phyloP scores from a whole-genome alignment of 2,113 vertebrate species.

The Sinocyclocheilus maitianheensis region DNA sequence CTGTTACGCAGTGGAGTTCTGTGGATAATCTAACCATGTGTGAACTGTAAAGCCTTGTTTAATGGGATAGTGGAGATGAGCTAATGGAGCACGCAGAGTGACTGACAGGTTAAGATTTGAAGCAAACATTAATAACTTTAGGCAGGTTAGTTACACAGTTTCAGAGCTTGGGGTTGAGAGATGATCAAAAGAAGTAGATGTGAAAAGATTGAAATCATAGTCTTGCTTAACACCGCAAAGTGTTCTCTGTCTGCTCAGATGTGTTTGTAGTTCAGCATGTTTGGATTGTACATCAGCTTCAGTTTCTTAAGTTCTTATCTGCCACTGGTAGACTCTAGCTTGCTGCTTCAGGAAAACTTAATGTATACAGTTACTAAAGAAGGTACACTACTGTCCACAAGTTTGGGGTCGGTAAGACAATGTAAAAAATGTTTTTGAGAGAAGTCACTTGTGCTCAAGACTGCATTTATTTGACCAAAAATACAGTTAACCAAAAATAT shows the following conservation, averaged over 20 bases:
- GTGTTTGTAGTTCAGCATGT: background rate
- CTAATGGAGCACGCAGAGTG: background rate
- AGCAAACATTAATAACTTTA: background rate
- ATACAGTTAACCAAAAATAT: too few species aligned
- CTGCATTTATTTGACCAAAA: too few species aligned
- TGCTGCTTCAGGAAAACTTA: background rate
- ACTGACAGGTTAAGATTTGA: constrained; percentile 7
- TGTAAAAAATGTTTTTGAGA: too few species aligned
- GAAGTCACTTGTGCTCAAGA: too few species aligned
- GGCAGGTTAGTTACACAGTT: background rate
- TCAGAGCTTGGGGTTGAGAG: background rate
- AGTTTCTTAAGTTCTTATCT: background rate
- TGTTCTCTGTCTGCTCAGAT: background rate
- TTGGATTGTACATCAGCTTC: background rate
- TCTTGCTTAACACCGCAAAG: background rate
- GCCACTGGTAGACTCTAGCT: too few species aligned
- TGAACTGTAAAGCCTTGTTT: constrained; percentile 18
- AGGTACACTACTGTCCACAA: background rate
- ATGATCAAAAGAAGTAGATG: background rate
- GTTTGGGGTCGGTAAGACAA: background rate
- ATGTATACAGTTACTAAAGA: background rate
- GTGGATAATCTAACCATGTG: constrained; percentile 22
- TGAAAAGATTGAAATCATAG: background rate
- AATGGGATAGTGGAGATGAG: background rate
- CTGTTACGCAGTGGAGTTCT: background rate